Evolutionary conservation across 2,797 vertebrate genomes (phyloP).

Genomic region (Heliangelus exortis): DNA sequence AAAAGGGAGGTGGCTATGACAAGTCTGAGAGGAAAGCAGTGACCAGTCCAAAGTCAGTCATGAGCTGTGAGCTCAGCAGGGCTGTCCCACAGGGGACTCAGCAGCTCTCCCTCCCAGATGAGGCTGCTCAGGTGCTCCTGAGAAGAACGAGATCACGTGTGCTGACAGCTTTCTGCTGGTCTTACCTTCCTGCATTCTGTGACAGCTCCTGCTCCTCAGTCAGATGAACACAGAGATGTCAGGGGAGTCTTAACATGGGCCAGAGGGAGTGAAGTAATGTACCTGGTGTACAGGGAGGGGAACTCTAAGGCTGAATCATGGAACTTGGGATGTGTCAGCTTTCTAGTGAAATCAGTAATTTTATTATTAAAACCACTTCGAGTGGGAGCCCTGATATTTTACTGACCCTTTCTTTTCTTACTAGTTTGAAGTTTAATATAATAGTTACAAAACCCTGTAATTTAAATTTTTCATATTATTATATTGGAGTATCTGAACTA

Average conservation of each 20-base stretch:
- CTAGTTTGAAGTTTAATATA: background rate
- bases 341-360: background rate
- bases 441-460: background rate
- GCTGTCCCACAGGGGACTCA: background rate
- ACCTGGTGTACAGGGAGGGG: background rate
- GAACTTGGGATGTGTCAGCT: background rate
- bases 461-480: background rate
- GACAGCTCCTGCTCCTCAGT: background rate
- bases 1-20: background rate
- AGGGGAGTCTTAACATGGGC: background rate
- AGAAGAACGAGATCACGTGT: rapidly evolving
- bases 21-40: background rate
- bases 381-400: background rate
- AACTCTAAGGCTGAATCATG: background rate
- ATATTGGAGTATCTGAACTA: background rate
- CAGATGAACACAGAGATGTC: background rate
- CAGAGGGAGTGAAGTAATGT: background rate
- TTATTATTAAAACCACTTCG: background rate
- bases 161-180: background rate
- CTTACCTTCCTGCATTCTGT: background rate
- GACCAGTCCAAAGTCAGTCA: background rate
- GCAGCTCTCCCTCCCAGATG: background rate
- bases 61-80: background rate
- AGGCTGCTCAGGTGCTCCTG: background rate
- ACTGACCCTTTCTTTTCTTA: background rate